Evolutionary conservation across 1,140 invertebrate genomes (phyloP).

Genomic region (Pemphigus obesinymphae): DNA sequence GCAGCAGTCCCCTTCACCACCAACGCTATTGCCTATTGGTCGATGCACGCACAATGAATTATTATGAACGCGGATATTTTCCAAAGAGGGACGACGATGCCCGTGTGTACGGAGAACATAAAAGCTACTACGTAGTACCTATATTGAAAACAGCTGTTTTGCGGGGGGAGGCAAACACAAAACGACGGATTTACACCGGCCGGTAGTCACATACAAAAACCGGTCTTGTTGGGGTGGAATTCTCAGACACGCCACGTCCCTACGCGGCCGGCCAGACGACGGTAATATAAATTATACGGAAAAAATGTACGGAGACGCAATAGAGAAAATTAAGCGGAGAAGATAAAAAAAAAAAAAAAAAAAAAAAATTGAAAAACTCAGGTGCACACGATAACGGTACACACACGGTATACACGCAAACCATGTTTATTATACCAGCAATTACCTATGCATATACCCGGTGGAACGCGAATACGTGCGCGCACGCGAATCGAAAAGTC

Average conservation of each 20-base stretch:
- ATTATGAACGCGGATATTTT: not conserved
- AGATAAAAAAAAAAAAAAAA: too few relatives aligned
- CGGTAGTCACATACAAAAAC: not conserved
- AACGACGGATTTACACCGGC: not conserved
- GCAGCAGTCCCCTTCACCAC: not conserved
- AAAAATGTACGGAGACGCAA: too few relatives aligned
- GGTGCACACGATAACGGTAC: too few relatives aligned
- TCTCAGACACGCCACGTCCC: constrained; percentile 32
- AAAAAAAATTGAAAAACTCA: too few relatives aligned
- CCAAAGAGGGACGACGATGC: not conserved
- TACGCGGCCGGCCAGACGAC: not conserved
- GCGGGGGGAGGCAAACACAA: not conserved
- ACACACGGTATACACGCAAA: too few relatives aligned
- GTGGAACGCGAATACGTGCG: too few relatives aligned
- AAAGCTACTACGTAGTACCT: not conserved
- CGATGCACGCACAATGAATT: not conserved
- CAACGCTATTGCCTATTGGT: not conserved
- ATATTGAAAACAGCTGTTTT: constrained; percentile 25
- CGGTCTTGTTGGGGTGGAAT: constrained; percentile 21
- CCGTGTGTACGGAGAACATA: not conserved
- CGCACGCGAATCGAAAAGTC: too few relatives aligned
- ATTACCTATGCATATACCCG: too few relatives aligned
- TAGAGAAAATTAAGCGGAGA: not conserved
- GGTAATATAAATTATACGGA: not conserved
- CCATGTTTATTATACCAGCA: too few relatives aligned